Evolutionary conservation across 2,113 vertebrate genomes (phyloP), one percentile per base, ranked within the genome.

Genomic region (Seriola aureovittata): DNA sequence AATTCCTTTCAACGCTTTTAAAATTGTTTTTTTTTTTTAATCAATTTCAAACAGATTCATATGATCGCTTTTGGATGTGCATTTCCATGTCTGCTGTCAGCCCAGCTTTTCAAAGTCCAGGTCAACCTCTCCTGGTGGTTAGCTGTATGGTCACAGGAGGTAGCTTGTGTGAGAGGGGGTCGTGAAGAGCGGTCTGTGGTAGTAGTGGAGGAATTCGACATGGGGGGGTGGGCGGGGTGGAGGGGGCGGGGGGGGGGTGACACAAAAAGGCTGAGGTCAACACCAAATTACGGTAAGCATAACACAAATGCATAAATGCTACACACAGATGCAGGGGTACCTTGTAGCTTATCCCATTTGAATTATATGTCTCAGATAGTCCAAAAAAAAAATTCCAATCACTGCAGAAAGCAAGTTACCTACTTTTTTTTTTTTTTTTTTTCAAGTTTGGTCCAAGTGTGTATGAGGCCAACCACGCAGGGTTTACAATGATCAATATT

Each of bases 61-160:
- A 7, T 11, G 29, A 50, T 55, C 0, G 7, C 32, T 77, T 82
- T 59, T 75, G 44, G 58, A 46, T 57, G 52, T 85, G 73, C 71
- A 42, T 79, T 59, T 88, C 91, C 89, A 76, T 84, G 90, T 93
- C 94, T 93, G 92, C 90, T 80, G 71, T 90, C 46, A 71, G 81
- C 88, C 88, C 85, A 79, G 88, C 82, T 92, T 93, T 90, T 93
- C 82, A 88, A 88, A 92, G 86, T 91, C 91, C 93, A 93, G 91
- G 92, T 90, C 80, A 91, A 82, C 74, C 72, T 90, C 88, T 93
- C 93, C 90, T 90, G 89, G 92, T 90, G 90, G 84, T 90, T 92
- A 89, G 91, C 94, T 93, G 90, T 91, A 88, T 91, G 91, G 84
- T 93, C 86, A 92, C 92, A 90, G 93, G 95, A 96, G 94, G 94